These are phyloP conservation scores for Cistogaster globosa DNA, from an alignment of 2,888 invertebrate genomes.

Conservation along the genomic window DNA sequence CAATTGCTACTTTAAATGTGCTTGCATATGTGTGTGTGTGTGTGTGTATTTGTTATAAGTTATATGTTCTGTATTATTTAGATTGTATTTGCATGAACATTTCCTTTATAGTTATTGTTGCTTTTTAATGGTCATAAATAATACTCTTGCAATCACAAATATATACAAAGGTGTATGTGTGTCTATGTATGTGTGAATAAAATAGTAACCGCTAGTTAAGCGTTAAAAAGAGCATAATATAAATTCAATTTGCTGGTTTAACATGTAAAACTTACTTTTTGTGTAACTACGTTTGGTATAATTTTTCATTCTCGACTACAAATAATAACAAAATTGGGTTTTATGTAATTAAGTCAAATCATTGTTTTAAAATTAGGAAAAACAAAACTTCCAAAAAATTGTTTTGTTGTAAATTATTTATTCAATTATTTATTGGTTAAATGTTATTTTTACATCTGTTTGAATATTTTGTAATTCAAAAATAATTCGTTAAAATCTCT, in stretches of 20 bases:
- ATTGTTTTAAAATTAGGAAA: no score
- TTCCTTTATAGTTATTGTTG: conserved; percentile 52
- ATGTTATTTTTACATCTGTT: no score
- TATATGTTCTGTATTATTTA: conserved; percentile 36
- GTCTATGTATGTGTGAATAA: not conserved
- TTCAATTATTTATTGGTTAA: no score
- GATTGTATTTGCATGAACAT: conserved; percentile 45
- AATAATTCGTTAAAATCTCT: no score
- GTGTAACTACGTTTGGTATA: no score
- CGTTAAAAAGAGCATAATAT: not conserved
- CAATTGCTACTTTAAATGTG: no score
- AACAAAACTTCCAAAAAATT: not conserved
- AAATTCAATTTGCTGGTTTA: no score
- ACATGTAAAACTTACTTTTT: no score
- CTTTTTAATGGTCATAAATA: conserved; percentile 60
- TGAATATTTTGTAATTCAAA: no score
- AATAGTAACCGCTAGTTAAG: conserved; percentile 32
- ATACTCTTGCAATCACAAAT: conserved; percentile 47
- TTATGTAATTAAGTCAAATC: no score
- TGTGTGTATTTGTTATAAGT: not conserved
- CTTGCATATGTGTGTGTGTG: not conserved
- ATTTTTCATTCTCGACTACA: no score
- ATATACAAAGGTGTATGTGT: conserved; percentile 18
- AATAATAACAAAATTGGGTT: no score
- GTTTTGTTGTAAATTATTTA: not conserved